Conservation (phyloP, 2,888 invertebrate species). For the Lasius platythorax region DNA sequence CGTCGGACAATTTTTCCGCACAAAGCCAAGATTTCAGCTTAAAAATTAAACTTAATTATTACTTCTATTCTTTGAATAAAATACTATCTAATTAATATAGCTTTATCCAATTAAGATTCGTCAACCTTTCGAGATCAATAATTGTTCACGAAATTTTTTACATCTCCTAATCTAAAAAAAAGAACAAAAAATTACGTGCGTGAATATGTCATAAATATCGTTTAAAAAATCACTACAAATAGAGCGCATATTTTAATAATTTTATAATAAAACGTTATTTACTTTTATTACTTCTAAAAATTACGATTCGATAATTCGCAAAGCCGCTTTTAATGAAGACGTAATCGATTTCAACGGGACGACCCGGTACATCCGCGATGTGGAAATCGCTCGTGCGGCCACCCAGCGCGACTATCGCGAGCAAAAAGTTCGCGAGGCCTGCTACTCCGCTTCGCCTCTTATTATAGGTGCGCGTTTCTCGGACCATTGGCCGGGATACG, state of each 20-base stretch:
- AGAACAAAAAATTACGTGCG: not conserved
- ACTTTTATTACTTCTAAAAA: not conserved
- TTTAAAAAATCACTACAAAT: not conserved
- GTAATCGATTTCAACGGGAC: slow-evolving; percentile 48
- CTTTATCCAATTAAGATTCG: not conserved
- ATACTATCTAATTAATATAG: not conserved
- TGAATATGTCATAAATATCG: not conserved
- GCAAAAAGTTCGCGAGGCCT: slow-evolving; percentile 69
- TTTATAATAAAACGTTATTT: not conserved
- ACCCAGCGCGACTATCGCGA: slow-evolving; percentile 70
- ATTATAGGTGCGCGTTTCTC: slow-evolving; percentile 60
- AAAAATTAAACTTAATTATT: not conserved
- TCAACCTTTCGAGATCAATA: not conserved
- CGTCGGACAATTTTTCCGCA: not conserved
- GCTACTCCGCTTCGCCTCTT: slow-evolving; percentile 59
- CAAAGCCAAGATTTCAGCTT: not conserved
- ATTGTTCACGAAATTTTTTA: not conserved
- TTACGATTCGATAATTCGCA: not conserved
- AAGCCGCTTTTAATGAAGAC: not conserved
- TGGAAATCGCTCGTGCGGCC: slow-evolving; percentile 70
- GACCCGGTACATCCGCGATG: slow-evolving; percentile 67
- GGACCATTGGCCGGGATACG: slow-evolving; percentile 41
- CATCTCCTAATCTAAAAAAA: not conserved
- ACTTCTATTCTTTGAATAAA: not conserved
- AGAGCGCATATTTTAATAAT: not conserved